Evolutionary conservation across 1,140 invertebrate species (phyloP), one percentile per base, ranked within the genome.

Genomic region (Neodiprion fabricii): DNA sequence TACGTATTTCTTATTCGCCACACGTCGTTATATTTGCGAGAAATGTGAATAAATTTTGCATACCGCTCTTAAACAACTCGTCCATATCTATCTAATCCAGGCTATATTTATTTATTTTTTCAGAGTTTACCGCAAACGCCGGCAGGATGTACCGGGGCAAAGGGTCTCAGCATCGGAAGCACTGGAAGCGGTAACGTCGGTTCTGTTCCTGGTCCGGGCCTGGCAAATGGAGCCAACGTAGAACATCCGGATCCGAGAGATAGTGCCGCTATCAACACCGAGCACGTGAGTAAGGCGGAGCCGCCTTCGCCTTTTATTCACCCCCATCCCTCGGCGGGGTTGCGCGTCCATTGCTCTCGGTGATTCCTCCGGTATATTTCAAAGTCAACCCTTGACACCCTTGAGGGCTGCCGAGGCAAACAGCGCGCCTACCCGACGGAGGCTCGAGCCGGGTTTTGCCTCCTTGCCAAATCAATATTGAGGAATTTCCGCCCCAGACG

Each of bases 111-210:
- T 74, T 71, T 70, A 67, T 80, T 75, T 73, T 89, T 88, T 7
- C 86, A 90, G 89, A 89, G 88, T 77, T 84, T 89, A 76, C 88
- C 89, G n/a, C 89, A 90, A 83, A 90, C 89, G 69, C 87, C 87
- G 67, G 86, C 88, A 74, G 85, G 87, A 73, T 82, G 84, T 75
- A 82, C 85, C 71, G 82, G 85, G 72, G 84, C 78, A 23, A 89
- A 89, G 74, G 85, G 84, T 68, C 77, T 83, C 48, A 83, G 80
- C 65, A 61, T 17, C 53, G 53, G 53, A 61, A 61, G 53, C 9
- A 9, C 53, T 61, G 82, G 79, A 48, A 80, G 80, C 74, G 81
- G 80, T 77, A 80, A 78, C 53, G 40, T 61, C 17, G 78, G 81
- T 67, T 76, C 77, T 40, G 78, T 71, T 10, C 72, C 73, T 28